Evolutionary conservation across 2,888 invertebrate genomes (phyloP).

Genomic region (Arrhopalites spinosus): DNA sequence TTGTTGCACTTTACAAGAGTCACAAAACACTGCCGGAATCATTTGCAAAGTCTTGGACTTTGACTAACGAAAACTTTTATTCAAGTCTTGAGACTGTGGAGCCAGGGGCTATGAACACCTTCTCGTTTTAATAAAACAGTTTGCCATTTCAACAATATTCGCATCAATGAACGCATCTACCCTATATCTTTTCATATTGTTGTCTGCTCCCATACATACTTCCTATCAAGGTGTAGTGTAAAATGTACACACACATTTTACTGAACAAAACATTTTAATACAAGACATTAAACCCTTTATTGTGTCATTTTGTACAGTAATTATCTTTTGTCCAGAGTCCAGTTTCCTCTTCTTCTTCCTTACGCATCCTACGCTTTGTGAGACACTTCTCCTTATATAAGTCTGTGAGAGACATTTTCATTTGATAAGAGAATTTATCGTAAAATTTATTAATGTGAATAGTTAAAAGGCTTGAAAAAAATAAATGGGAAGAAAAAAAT

Average conservation of each 20-base stretch:
- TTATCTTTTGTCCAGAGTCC: no score
- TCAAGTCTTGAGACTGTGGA: no score
- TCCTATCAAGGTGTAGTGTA: no score
- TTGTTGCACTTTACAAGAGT: slow-evolving; percentile 33
- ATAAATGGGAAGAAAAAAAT: no score
- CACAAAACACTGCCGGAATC: slow-evolving; percentile 28
- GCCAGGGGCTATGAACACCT: slow-evolving; percentile 37
- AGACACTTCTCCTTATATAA: no score
- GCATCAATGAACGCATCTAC: neutral
- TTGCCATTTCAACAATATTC: slow-evolving; percentile 24
- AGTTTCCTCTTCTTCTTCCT: no score
- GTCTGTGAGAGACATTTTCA: neutral
- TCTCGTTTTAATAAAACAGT: neutral
- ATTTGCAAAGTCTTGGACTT: slow-evolving; percentile 31
- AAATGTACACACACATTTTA: neutral
- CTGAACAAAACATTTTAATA: neutral
- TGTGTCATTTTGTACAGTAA: no score
- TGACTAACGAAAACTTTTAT: slow-evolving; percentile 2
- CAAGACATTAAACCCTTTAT: neutral
- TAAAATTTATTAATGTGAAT: no score
- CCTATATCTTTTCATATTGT: no score
- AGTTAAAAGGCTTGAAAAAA: no score
- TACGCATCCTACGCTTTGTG: no score
- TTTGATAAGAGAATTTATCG: neutral
- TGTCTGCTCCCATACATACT: no score